Base-by-base conservation (phyloP, 2,113 vertebrate species). In the Lamprotornis superbus region DNA sequence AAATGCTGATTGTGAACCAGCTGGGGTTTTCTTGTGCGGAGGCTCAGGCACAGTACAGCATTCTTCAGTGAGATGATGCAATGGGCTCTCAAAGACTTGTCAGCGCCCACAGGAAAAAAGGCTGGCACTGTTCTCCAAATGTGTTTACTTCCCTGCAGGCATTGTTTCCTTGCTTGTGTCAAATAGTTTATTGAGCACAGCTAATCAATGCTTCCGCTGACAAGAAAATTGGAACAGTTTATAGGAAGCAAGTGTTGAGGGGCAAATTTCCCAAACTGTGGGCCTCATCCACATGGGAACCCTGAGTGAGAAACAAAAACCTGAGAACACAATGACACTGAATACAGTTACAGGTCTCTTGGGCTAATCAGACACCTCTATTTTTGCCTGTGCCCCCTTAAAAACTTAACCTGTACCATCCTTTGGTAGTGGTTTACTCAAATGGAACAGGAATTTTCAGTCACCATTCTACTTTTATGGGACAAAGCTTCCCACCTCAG, bases 141-240 rank as follows among this genome's bases (percentile, higher is more conserved):
- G 76, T 89, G 96, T 96, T 95, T 97, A 94, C 94, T 94, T 95
- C 93, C 90, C 87, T 90, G 49, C 75, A 74, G 95, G 89, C 86
- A 88, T 83, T 85, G 91, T 94, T 96, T 95, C 92, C 92, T 96
- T 96, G 90, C 96, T 96, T 96, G 90, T 97, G 95, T 97, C 96
- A 97, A 94, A 96, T 80, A 94, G 91, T 93, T 97, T 96, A 95
- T 83, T 93, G 95, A 97, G 93, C 94, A 86, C 87, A 96, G 94
- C 94, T 97, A 95, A 97, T 96, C 83, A 94, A 91, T 91, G 93
- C 97, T 97, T 95, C 95, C 91, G 92, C 84, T 88, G 93, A 96
- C 83, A 90, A 95, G 93, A 85, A 91, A 91, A 95, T 61, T 76
- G 90, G 91, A 96, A 79, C 89, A 90, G 92, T 96, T 97, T 88